Evolutionary conservation across 2,888 invertebrate genomes (phyloP).

Genomic region (Desoria tigrina): DNA sequence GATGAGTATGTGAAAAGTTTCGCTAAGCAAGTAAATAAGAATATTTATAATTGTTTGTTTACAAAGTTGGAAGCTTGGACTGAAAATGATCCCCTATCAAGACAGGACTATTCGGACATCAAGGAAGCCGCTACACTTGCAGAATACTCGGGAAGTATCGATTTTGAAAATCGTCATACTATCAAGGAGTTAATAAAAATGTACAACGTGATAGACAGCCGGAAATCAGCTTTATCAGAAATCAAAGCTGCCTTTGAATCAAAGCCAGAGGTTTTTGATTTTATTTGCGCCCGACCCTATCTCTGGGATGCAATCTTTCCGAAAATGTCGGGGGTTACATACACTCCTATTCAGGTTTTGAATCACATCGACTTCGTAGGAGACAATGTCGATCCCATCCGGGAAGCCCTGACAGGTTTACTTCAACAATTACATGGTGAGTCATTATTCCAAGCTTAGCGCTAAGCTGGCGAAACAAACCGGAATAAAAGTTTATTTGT

Average conservation of each 20-base stretch:
- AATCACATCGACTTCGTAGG: background rate
- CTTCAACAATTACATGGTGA: too few species aligned
- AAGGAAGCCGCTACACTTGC: background rate
- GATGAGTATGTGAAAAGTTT: background rate
- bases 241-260: background rate
- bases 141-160: background rate
- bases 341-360: background rate
- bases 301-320: slow-evolving; percentile 11
- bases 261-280: background rate
- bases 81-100: background rate
- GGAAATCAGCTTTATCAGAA: background rate
- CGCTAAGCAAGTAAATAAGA: background rate
- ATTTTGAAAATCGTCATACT: background rate
- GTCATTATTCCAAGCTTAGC: too few species aligned
- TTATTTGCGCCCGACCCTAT: background rate
- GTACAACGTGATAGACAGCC: background rate
- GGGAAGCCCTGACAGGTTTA: too few species aligned
- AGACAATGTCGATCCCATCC: background rate
- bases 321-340: background rate
- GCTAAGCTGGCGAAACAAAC: too few species aligned
- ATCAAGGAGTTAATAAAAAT: background rate
- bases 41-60: too few species aligned
- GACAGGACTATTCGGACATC: background rate
- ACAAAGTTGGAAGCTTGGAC: too few species aligned
- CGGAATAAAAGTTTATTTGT: too few species aligned